These are phyloP conservation scores for Panonychus citri DNA, from an alignment of 1,140 invertebrate species.

Conservation along the genomic window DNA sequence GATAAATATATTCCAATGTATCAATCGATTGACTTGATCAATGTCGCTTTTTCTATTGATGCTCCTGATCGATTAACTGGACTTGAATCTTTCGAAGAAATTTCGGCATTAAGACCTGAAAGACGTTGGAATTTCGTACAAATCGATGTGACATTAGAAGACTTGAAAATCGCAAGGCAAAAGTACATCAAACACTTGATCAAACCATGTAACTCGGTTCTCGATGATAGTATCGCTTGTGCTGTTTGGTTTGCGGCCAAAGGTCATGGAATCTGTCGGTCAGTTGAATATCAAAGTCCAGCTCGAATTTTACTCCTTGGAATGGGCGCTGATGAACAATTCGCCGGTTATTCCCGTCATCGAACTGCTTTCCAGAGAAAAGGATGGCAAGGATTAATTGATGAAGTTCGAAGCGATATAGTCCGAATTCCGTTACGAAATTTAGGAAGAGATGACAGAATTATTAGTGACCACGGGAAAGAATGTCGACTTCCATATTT, in stretches of 20 bases:
- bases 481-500: conserved; percentile 61
- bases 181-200: conserved; percentile 45
- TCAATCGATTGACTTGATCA: conserved; percentile 73
- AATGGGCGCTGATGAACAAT: conserved; percentile 51
- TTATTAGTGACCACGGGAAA: conserved; percentile 29
- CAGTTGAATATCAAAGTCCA: background rate
- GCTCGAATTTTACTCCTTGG: background rate
- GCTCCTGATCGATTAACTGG: conserved; percentile 63
- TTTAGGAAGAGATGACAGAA: conserved; percentile 73
- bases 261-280: conserved; percentile 30
- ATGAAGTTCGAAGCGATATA: conserved; percentile 51
- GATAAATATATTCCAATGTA: conserved; percentile 39
- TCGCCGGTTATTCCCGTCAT: conserved; percentile 79
- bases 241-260: conserved; percentile 84
- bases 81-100: conserved; percentile 40
- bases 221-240: conserved; percentile 84
- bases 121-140: conserved; percentile 45
- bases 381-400: conserved; percentile 38
- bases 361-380: conserved; percentile 39
- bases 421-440: conserved; percentile 67
- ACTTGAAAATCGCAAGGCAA: conserved; percentile 34
- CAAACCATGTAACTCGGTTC: conserved; percentile 52
- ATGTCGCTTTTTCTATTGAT: conserved; percentile 69
- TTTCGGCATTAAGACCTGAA: conserved; percentile 39
- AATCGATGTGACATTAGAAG: conserved; percentile 47